These are phyloP conservation scores for Bombus fervidus DNA, from an alignment of 1,140 invertebrate species.

Conservation along the genomic window DNA sequence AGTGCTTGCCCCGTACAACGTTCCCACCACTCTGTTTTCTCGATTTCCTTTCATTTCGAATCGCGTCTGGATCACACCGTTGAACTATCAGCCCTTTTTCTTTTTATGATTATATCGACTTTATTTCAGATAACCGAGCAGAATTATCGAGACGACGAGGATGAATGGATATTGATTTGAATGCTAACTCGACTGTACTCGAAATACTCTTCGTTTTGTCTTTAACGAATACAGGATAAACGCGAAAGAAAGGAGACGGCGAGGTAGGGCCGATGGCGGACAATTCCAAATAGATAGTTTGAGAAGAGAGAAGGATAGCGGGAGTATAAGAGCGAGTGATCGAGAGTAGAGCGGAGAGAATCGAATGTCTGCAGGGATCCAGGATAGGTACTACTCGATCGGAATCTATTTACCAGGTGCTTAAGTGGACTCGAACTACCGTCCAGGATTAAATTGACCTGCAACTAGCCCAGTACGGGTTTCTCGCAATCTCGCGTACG, in stretches of 20 bases:
- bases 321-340: conserved; percentile 19
- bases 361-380: conserved; percentile 66
- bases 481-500: conserved; percentile 44
- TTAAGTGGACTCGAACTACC: conserved; percentile 69
- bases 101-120: neutral
- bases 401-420: conserved; percentile 72
- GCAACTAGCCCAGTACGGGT: conserved; percentile 54
- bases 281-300: conserved; percentile 36
- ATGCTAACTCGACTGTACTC: conserved; percentile 53
- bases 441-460: conserved; percentile 70
- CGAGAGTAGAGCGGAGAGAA: conserved; percentile 51
- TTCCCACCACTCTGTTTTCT: neutral
- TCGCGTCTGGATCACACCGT: too few relatives aligned
- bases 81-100: neutral
- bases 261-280: conserved; percentile 8
- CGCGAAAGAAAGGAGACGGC: neutral
- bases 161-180: conserved; percentile 66
- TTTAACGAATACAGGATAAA: conserved; percentile 21
- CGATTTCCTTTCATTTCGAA: neutral
- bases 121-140: neutral
- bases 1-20: neutral
- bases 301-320: neutral
- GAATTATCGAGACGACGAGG: neutral
- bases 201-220: conserved; percentile 46
- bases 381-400: conserved; percentile 65